A percentile compares a stretch with the other conserved stretches of the same genome.
phyloP scores from a whole-genome alignment of 1,140 invertebrate species.

The Notospermus geniculatus region DNA sequence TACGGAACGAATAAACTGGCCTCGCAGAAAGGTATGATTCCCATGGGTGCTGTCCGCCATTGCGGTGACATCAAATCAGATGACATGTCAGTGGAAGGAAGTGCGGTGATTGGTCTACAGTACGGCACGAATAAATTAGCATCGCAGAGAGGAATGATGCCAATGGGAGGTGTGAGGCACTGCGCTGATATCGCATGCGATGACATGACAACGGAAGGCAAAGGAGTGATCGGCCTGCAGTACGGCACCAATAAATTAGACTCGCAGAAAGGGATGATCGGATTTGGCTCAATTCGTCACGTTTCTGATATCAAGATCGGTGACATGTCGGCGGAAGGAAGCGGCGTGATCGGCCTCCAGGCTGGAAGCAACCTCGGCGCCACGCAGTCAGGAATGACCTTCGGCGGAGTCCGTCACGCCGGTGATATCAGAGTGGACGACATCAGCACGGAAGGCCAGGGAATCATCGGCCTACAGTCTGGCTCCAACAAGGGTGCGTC shows the following conservation, averaged over 20 bases:
- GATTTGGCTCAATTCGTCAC: conserved; percentile 21
- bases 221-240: conserved; percentile 60
- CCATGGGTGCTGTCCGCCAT: conserved; percentile 16
- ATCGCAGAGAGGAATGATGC: conserved; percentile 66
- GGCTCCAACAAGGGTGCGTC: conserved; percentile 76
- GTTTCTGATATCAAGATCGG: conserved; percentile 28
- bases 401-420: conserved; percentile 16
- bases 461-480: conserved; percentile 84
- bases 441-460: conserved; percentile 61
- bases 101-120: conserved; percentile 82
- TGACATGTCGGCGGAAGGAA: conserved; percentile 58
- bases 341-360: conserved; percentile 85
- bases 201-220: background rate
- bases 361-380: conserved; percentile 89
- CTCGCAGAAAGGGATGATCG: conserved; percentile 28
- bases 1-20: conserved; percentile 80
- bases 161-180: conserved; percentile 69
- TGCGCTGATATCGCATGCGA: conserved; percentile 13
- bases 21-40: conserved; percentile 18
- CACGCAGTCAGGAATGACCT: conserved; percentile 77
- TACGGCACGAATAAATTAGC: conserved; percentile 81
- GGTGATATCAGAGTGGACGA: conserved; percentile 15
- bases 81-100: conserved; percentile 55
- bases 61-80: conserved; percentile 22
- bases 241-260: conserved; percentile 81